These are phyloP conservation scores for Volucella inanis DNA, from an alignment of 2,888 invertebrate species.

Conservation along the genomic window DNA sequence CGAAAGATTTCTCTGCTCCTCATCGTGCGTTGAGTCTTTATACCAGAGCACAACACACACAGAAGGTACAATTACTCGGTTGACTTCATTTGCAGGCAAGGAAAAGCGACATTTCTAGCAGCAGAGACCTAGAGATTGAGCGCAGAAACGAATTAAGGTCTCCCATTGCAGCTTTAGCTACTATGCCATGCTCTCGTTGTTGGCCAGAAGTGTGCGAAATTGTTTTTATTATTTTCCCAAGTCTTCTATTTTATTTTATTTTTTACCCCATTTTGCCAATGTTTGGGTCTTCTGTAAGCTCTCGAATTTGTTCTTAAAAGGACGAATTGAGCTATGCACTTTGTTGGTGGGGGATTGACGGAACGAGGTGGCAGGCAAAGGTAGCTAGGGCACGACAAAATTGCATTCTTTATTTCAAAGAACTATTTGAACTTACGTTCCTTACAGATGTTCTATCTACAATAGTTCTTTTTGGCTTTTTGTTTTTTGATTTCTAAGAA, in stretches of 20 bases:
- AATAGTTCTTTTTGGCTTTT: too few relatives aligned
- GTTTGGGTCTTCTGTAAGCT: constrained; percentile 56
- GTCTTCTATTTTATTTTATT: constrained; percentile 2
- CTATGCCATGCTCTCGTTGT: constrained; percentile 6
- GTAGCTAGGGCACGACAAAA: constrained; percentile 17
- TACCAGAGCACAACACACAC: constrained; percentile 43
- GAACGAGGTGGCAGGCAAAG: background rate
- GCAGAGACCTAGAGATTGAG: constrained; percentile 25
- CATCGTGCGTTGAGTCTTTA: constrained; percentile 3
- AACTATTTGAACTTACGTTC: constrained; percentile 59
- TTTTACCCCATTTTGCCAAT: background rate
- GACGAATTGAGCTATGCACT: constrained; percentile 22
- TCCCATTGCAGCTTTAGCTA: constrained; percentile 22
- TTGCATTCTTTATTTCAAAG: constrained; percentile 58
- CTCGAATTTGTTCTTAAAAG: constrained; percentile 46
- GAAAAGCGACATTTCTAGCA: constrained; percentile 53
- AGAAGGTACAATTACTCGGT: constrained; percentile 71
- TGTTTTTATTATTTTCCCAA: constrained; percentile 59
- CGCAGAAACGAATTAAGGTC: constrained; percentile 63
- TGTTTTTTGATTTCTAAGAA: constrained; percentile 21
- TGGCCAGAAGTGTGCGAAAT: constrained; percentile 66
- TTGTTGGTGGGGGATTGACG: background rate
- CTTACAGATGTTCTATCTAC: constrained; percentile 60
- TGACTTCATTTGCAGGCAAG: constrained; percentile 70
- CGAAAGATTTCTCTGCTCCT: constrained; percentile 5